phyloP scores from a whole-genome alignment of 2,888 invertebrate genomes.

The Prenolepis imparis region DNA sequence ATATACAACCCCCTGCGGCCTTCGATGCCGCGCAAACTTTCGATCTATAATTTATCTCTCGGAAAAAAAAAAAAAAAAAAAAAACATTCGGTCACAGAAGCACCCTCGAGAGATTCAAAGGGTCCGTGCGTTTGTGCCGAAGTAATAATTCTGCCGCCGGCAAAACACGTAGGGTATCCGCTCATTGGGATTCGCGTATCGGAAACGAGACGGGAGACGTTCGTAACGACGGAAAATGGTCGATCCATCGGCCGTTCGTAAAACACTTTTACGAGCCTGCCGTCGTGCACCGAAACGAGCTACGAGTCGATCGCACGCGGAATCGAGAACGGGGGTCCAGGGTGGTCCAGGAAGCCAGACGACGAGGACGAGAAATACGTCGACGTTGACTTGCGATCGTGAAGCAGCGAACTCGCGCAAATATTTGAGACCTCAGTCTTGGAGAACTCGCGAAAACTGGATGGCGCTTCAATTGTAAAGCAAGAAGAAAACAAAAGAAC shows the following conservation, averaged over 20 bases:
- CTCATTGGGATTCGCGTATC: neutral
- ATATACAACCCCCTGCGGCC: neutral
- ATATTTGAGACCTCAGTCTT: conserved; percentile 25
- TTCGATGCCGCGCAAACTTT: neutral
- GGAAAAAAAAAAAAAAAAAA: too few relatives aligned
- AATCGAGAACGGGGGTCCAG: conserved; percentile 56
- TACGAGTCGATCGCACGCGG: conserved; percentile 37
- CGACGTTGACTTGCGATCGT: conserved; percentile 10
- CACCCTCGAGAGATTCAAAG: neutral
- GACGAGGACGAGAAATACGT: neutral
- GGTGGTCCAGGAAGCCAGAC: conserved; percentile 9
- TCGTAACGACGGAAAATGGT: conserved; percentile 35
- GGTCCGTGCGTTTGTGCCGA: neutral
- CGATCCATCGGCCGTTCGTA: conserved; percentile 53
- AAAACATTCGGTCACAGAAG: conserved; percentile 13
- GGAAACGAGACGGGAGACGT: too few relatives aligned
- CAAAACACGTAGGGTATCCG: neutral
- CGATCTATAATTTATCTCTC: conserved; percentile 29
- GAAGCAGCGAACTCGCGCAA: conserved; percentile 38
- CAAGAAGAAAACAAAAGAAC: conserved; percentile 7
- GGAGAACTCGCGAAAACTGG: neutral
- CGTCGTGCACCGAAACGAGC: conserved; percentile 18
- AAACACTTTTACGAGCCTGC: conserved; percentile 60
- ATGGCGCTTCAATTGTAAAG: neutral
- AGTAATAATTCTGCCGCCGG: conserved; percentile 5